Conservation (phyloP, 2,113 vertebrate genomes). For the Silurus asotus region DNA sequence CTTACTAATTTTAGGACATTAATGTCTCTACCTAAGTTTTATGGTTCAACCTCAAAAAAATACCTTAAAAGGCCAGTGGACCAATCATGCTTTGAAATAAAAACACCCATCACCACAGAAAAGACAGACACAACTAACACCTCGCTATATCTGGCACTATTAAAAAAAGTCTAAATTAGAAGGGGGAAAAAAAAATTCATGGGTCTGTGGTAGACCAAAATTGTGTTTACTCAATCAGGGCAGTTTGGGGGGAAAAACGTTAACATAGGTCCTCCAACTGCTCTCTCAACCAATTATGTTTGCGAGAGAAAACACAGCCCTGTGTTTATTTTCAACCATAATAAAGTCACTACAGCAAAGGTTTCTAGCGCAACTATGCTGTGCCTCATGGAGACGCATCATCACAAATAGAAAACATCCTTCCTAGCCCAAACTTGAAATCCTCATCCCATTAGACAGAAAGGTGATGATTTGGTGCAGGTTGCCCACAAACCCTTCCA, state of each 20-base stretch:
- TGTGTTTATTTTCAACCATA: constrained; percentile 53
- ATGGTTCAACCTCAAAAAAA: constrained; percentile 1
- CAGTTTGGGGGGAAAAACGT: constrained; percentile 30
- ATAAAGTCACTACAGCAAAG: constrained; percentile 43
- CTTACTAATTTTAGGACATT: constrained; percentile 5
- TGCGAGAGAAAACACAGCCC: constrained; percentile 58
- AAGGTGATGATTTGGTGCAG: not conserved
- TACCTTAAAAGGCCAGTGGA: constrained; percentile 13
- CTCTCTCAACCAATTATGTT: constrained; percentile 51
- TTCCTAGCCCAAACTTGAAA: not conserved
- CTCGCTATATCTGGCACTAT: not conserved
- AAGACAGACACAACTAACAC: constrained; percentile 15
- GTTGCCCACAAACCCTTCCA: not conserved
- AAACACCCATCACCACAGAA: constrained; percentile 16
- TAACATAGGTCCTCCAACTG: constrained; percentile 29
- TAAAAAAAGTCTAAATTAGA: not conserved
- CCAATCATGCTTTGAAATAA: constrained; percentile 24
- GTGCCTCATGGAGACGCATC: constrained; percentile 37
- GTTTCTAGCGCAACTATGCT: constrained; percentile 20
- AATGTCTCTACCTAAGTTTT: not conserved
- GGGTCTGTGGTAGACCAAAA: constrained; percentile 32
- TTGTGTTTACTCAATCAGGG: constrained; percentile 37
- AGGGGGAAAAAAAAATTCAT: not conserved
- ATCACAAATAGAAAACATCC: constrained; percentile 46
- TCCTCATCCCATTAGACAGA: not conserved